Conservation (phyloP, 35 echinoderm and acorn worm genomes). For the Chiridota heheva region DNA sequence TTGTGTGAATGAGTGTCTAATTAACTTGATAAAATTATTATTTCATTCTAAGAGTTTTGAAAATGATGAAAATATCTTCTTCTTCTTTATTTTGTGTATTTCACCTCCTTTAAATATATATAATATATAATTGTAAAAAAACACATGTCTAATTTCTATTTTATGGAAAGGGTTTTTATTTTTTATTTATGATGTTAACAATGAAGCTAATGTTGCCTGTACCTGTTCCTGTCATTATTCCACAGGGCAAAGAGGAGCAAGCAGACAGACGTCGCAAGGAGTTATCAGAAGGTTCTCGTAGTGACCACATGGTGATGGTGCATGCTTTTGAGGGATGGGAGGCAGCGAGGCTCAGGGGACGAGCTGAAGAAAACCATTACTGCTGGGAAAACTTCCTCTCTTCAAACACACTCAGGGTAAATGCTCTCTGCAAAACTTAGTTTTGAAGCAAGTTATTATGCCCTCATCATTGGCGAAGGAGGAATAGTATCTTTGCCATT, state of each 20-base stretch:
- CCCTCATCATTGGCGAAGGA: too few species aligned
- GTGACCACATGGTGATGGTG: conserved; percentile 93
- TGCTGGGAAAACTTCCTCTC: conserved; percentile 97
- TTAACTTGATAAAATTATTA: too few species aligned
- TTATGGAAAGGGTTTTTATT: too few species aligned
- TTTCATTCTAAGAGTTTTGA: too few species aligned
- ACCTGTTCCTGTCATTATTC: neutral
- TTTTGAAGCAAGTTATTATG: neutral
- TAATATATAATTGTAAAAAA: too few species aligned
- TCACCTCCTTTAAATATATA: too few species aligned
- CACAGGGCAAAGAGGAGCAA: conserved; percentile 84
- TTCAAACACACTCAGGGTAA: conserved; percentile 65
- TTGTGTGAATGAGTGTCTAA: too few species aligned
- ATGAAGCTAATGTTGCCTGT: neutral
- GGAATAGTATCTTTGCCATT: too few species aligned
- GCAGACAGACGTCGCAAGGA: conserved; percentile 57
- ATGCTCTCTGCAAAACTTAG: neutral
- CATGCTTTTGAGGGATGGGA: conserved; percentile 92
- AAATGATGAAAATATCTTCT: too few species aligned
- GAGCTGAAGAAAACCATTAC: conserved; percentile 48
- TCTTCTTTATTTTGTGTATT: too few species aligned
- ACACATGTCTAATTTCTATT: too few species aligned
- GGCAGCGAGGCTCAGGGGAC: conserved; percentile 37
- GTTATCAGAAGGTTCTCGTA: conserved; percentile 60
- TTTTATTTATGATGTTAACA: too few species aligned